Conservation (phyloP, 2,888 invertebrate genomes). For the Troglohyphantes excavatus region DNA sequence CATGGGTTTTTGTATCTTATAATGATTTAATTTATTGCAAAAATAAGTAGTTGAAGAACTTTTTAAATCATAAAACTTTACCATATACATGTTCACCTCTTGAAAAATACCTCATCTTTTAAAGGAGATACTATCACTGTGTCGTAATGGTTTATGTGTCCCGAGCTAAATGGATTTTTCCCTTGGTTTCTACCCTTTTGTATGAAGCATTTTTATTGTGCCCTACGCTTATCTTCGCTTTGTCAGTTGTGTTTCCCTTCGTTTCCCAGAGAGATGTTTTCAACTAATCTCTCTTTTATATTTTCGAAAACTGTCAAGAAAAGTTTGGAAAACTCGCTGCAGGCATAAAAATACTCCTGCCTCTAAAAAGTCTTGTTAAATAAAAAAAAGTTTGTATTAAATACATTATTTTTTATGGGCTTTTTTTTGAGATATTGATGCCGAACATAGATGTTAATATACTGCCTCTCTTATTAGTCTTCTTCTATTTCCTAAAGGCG, state of each 20-base stretch:
- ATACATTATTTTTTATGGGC: not conserved
- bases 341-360: slow-evolving; percentile 10
- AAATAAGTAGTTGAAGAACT: not conserved
- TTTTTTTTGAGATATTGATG: not conserved
- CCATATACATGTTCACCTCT: not conserved
- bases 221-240: not conserved
- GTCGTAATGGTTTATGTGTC: too few relatives aligned
- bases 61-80: not conserved
- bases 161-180: not conserved
- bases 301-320: slow-evolving; percentile 9
- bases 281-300: not conserved
- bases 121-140: not conserved
- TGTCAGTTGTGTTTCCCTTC: not conserved
- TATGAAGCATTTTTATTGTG: not conserved
- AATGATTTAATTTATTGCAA: too few relatives aligned
- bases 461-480: not conserved
- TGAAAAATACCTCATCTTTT: slow-evolving; percentile 1
- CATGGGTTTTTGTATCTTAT: too few relatives aligned
- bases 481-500: not conserved
- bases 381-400: slow-evolving; percentile 6
- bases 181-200: not conserved
- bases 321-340: slow-evolving; percentile 21
- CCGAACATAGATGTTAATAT: not conserved
- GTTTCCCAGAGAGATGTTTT: not conserved
- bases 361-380: slow-evolving; percentile 26